Conservation (phyloP, 1,140 invertebrate species). For the Drosophila albomicans region DNA sequence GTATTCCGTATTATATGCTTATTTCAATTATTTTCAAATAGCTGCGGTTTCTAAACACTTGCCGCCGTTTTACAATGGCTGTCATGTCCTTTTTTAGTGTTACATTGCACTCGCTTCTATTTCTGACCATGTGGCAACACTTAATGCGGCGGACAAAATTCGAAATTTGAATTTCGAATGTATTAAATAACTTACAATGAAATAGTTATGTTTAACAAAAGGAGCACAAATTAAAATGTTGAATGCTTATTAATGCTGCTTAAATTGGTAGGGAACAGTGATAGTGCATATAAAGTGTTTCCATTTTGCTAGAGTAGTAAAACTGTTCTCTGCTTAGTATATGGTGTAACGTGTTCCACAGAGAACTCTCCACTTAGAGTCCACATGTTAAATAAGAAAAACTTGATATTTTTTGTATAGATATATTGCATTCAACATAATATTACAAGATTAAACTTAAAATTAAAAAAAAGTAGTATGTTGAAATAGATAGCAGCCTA, state of each 20-base stretch:
- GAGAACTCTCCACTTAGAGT: too few species aligned
- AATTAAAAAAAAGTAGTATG: not conserved
- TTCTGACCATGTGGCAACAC: constrained; percentile 17
- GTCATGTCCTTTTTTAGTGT: constrained; percentile 12
- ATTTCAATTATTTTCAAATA: not conserved
- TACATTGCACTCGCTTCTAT: not conserved
- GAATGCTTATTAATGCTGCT: too few species aligned
- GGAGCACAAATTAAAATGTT: too few species aligned
- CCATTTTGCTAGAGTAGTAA: too few species aligned
- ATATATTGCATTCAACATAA: not conserved
- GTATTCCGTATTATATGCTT: too few species aligned
- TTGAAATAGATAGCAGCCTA: not conserved
- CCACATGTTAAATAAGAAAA: too few species aligned
- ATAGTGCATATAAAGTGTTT: too few species aligned
- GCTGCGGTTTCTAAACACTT: not conserved
- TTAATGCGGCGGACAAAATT: not conserved
- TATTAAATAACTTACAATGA: not conserved
- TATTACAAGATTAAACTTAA: not conserved
- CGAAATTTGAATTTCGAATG: too few species aligned
- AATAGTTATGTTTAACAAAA: too few species aligned
- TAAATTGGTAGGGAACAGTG: too few species aligned
- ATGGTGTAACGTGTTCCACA: too few species aligned
- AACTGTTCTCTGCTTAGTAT: too few species aligned
- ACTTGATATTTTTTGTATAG: not conserved
- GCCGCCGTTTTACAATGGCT: not conserved